These are phyloP conservation scores for Mola mola DNA, from an alignment of 2,113 vertebrate genomes.

Conservation along the genomic window DNA sequence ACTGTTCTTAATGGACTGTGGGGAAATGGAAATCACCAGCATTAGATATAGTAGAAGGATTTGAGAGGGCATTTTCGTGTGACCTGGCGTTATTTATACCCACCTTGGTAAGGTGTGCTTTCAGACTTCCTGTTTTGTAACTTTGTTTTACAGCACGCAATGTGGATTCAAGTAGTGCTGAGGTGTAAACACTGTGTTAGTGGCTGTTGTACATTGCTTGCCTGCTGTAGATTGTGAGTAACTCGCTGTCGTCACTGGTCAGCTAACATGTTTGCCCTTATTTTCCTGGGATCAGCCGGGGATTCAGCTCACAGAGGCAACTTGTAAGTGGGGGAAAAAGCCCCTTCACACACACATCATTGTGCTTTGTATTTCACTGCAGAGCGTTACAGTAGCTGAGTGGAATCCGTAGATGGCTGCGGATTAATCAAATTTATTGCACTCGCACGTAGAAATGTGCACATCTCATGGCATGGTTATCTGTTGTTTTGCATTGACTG, in stretches of 20 bases:
- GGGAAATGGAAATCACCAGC: conserved; percentile 28
- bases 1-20: conserved; percentile 24
- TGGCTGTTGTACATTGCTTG: conserved; percentile 12
- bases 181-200: conserved; percentile 41
- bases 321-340: conserved; percentile 47
- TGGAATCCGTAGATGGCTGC: conserved; percentile 35
- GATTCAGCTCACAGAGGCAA: conserved; percentile 57
- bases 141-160: conserved; percentile 12
- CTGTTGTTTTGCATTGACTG: conserved; percentile 23
- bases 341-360: conserved; percentile 29
- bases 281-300: conserved; percentile 50
- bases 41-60: conserved; percentile 7
- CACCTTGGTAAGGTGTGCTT: conserved; percentile 23
- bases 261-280: conserved; percentile 64
- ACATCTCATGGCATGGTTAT: background rate
- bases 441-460: conserved; percentile 3
- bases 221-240: conserved; percentile 32
- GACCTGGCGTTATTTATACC: conserved; percentile 34
- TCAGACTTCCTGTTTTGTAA: conserved; percentile 32
- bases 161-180: conserved; percentile 25
- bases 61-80: background rate
- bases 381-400: conserved; percentile 35
- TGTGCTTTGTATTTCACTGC: conserved; percentile 19
- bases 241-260: conserved; percentile 53
- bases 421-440: conserved; percentile 23